Percentiles rank a stretch among this genome's conserved stretches.
These are phyloP conservation scores for Polydrusus cervinus DNA, from an alignment of 2,888 invertebrate genomes.

Conservation along the genomic window DNA sequence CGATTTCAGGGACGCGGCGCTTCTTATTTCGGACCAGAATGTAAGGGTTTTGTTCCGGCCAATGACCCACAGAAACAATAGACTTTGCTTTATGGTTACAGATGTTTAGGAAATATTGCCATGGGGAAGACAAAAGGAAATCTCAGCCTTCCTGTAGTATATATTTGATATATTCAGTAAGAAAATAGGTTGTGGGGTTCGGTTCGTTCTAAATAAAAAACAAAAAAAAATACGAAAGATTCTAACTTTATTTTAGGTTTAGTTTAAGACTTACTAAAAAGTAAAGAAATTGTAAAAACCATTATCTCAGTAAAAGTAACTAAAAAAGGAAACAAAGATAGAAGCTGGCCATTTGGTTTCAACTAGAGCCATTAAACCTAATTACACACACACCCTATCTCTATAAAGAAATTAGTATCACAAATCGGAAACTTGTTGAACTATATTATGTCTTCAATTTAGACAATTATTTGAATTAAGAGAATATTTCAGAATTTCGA, in stretches of 20 bases:
- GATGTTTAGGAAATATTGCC: constrained; percentile 51
- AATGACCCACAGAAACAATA: constrained; percentile 53
- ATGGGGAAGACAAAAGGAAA: constrained; percentile 37
- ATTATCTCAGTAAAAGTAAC: no score
- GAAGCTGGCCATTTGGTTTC: no score
- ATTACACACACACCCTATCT: no score
- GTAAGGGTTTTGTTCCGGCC: constrained; percentile 48
- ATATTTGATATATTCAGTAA: constrained; percentile 34
- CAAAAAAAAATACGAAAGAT: not conserved
- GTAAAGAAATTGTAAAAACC: no score
- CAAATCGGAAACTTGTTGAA: no score
- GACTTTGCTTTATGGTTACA: constrained; percentile 50
- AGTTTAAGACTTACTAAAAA: no score
- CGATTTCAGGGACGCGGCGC: constrained; percentile 42
- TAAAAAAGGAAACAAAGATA: no score
- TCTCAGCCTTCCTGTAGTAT: constrained; percentile 31
- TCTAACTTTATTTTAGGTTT: no score
- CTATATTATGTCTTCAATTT: no score
- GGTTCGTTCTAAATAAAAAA: not conserved
- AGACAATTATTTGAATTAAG: no score
- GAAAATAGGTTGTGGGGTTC: constrained; percentile 9
- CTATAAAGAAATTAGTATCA: no score
- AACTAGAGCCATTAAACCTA: no score
- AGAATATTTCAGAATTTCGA: not conserved
- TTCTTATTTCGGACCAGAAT: constrained; percentile 47